Conservation (phyloP, 2,113 vertebrate genomes). For the Tragelaphus imberbis region DNA sequence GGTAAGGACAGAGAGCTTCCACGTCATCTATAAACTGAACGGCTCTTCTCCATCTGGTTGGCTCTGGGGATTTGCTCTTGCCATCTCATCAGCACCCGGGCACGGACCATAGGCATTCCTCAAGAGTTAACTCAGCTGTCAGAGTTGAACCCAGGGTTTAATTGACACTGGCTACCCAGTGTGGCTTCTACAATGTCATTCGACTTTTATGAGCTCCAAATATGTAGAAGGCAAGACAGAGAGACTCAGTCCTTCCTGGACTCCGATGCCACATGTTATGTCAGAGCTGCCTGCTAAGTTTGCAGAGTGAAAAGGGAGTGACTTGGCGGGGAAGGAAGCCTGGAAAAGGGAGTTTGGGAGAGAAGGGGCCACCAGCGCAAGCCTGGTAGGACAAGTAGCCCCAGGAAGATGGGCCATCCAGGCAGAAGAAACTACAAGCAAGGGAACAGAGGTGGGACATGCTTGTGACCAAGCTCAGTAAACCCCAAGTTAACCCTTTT, state of each 20-base stretch:
- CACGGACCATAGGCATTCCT: not conserved
- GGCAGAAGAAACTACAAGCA: not conserved
- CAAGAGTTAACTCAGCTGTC: not conserved
- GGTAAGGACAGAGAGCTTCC: not conserved
- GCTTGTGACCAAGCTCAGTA: not conserved
- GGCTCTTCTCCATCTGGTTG: no score
- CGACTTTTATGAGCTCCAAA: not conserved
- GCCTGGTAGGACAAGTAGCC: not conserved
- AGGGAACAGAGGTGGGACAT: not conserved
- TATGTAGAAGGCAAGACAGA: not conserved
- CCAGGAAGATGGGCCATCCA: not conserved
- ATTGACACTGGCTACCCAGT: not conserved
- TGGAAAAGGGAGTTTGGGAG: not conserved
- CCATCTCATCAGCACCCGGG: not conserved
- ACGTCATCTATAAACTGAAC: not conserved
- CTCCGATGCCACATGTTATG: no score
- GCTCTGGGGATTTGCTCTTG: not conserved
- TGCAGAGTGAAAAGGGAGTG: not conserved
- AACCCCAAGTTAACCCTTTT: not conserved
- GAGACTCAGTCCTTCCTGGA: not conserved
- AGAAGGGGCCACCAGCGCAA: not conserved
- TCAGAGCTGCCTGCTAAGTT: not conserved
- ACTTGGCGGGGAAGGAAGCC: rapidly evolving
- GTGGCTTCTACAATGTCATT: not conserved
- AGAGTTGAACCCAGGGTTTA: not conserved